A percentile compares a stretch with the other conserved stretches of the same genome.
Evolutionary conservation across 1,140 invertebrate genomes (phyloP).

Genomic region (Apocrypta bakeri): DNA sequence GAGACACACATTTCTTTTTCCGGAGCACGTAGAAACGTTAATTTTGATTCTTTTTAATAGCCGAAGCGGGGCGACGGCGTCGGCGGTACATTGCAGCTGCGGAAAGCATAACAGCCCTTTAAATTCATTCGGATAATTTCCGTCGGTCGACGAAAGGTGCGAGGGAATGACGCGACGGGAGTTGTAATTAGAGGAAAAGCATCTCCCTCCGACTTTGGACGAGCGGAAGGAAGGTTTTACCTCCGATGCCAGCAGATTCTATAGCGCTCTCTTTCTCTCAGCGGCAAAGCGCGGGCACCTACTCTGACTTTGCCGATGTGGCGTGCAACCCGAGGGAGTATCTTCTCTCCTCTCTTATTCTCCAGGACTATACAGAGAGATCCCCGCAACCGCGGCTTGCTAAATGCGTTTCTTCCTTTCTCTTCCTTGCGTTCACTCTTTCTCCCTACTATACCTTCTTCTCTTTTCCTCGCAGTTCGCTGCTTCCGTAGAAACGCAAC

Average conservation of each 20-base stretch:
- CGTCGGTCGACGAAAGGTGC: constrained; percentile 54
- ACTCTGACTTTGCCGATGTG: neutral
- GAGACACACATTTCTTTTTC: neutral
- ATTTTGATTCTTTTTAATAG: constrained; percentile 28
- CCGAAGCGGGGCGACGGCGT: constrained; percentile 6
- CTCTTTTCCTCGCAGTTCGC: neutral
- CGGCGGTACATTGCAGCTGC: constrained; percentile 27
- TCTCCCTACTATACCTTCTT: neutral
- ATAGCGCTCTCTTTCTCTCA: constrained; percentile 28
- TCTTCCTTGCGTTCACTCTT: neutral
- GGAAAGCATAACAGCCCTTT: constrained; percentile 54
- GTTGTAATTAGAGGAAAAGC: constrained; percentile 59
- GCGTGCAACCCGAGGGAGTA: neutral
- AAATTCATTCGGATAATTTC: constrained; percentile 56
- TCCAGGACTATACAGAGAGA: neutral
- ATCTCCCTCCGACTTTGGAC: constrained; percentile 43
- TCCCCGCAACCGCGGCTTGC: neutral
- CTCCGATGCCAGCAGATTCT: constrained; percentile 39
- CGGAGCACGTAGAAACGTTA: neutral
- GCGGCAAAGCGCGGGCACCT: too few species aligned
- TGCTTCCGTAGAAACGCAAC: neutral
- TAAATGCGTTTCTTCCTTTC: constrained; percentile 38
- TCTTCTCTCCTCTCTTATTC: neutral
- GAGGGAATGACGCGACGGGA: constrained; percentile 50
- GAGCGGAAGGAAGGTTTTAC: constrained; percentile 58